Evolutionary conservation across 1,140 invertebrate genomes (phyloP).

Genomic region (Trachymyrmex septentrionalis): DNA sequence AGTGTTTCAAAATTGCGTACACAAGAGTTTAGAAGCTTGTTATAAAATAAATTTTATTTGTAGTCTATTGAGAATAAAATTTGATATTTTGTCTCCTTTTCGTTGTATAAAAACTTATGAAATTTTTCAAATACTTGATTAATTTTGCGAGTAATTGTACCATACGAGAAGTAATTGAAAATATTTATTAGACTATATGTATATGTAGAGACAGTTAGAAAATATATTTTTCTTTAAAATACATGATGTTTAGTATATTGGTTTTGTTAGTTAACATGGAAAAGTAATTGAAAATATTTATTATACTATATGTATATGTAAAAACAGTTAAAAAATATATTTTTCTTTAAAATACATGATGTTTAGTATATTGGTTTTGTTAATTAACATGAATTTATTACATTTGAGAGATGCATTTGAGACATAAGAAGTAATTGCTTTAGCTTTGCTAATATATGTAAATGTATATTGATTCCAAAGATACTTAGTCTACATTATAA

Average conservation of each 20-base stretch:
- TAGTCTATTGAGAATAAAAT: background rate
- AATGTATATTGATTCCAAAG: background rate
- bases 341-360: constrained; percentile 8
- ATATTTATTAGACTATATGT: constrained; percentile 32
- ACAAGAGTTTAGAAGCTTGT: background rate
- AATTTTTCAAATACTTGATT: constrained; percentile 14
- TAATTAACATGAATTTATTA: background rate
- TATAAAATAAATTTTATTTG: background rate
- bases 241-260: too few species aligned
- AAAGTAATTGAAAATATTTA: constrained; percentile 2
- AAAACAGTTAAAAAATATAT: constrained; percentile 33
- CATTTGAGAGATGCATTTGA: background rate
- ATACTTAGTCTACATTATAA: background rate
- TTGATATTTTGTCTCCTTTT: background rate
- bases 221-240: too few species aligned
- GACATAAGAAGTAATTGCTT: background rate
- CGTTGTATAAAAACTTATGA: background rate
- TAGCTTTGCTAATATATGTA: background rate
- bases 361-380: background rate
- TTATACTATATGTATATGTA: background rate
- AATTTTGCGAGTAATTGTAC: background rate
- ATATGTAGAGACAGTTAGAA: constrained; percentile 14
- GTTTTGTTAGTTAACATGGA: too few species aligned
- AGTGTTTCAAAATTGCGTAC: background rate
- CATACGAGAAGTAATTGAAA: constrained; percentile 5